Evolutionary conservation across 2,888 invertebrate species (phyloP), one percentile per base, ranked within the genome.

Genomic region (Drosophila ustulata): DNA sequence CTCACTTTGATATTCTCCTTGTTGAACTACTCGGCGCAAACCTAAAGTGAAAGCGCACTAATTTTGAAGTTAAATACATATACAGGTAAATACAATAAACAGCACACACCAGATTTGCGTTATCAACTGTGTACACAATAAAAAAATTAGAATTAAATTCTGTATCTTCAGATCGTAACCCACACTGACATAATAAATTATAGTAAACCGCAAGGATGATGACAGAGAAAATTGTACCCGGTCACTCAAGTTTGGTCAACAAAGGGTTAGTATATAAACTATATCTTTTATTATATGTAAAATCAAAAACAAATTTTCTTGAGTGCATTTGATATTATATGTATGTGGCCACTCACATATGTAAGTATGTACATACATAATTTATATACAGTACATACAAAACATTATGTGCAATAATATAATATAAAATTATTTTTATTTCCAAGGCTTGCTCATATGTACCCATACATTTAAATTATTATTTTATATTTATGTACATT

Each of bases 151-250:
- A 45, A 45, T 9, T 25, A 4, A n/a, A 37, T n/a, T 66, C 9
- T 43, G 9, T 45, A 23, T 25, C 53, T 62, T 39, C 37, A 70
- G 70, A 50, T 63, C 56, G 63, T 49, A 39, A 39, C 55, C 41
- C 61, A 64, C 45, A 59, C 45, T 56, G 58, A 75, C 39, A 64
- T 32, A 23, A 61, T 65, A 18, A 57, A 67, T 56, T 65, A 67
- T 59, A 57, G 23, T 62, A 46, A 58, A 61, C 61, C 52, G 62
- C 65, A 72, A 64, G 66, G 66, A 87, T 72, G 89, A 86, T 86
- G 86, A 84, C 89, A 50, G 86, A 86, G 66, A 86, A 86, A 74
- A 57, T 86, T 64, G 71, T 81, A 51, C 56, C 81, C 67, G 84
- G 80, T 52, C 86, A 84, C 66, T 65, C 82, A 49, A 87, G 75